A percentile compares a stretch with the other conserved stretches of the same genome.
phyloP scores from a whole-genome alignment of 1,140 invertebrate genomes.

The Sarcophaga peregrina region DNA sequence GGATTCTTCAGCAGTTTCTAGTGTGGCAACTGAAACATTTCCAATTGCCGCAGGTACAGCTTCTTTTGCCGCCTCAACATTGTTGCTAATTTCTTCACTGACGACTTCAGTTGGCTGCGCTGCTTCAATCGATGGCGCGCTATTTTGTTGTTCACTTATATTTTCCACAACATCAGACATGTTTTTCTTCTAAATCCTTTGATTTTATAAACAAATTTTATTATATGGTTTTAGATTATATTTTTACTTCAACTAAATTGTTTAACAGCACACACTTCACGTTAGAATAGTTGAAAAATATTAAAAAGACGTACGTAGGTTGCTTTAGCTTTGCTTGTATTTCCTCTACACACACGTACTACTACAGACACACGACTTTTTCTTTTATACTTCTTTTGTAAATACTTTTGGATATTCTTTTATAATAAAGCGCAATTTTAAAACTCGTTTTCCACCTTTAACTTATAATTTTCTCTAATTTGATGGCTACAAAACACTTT shows the following conservation, averaged over 20 bases:
- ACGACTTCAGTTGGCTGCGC: slow-evolving; percentile 33
- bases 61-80: slow-evolving; percentile 26
- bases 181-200: slow-evolving; percentile 30
- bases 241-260: slow-evolving; percentile 1
- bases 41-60: slow-evolving; percentile 36
- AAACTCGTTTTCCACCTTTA: neutral
- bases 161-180: slow-evolving; percentile 45
- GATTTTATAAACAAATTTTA: slow-evolving; percentile 17
- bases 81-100: slow-evolving; percentile 10
- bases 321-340: slow-evolving; percentile 31
- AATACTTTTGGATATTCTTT: slow-evolving; percentile 14
- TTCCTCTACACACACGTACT: slow-evolving; percentile 17
- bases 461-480: slow-evolving; percentile 4
- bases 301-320: slow-evolving; percentile 2
- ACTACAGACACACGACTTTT: slow-evolving; percentile 34
- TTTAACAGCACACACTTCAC: slow-evolving; percentile 29
- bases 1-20: neutral
- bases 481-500: neutral
- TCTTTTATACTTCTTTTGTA: neutral
- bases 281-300: neutral
- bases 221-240: neutral
- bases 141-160: slow-evolving; percentile 42
- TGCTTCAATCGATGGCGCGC: slow-evolving; percentile 39
- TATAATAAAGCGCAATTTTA: slow-evolving; percentile 4
- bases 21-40: neutral